Evolutionary conservation across 2,113 vertebrate species (phyloP).

Genomic region (Melanerpes formicivorus): DNA sequence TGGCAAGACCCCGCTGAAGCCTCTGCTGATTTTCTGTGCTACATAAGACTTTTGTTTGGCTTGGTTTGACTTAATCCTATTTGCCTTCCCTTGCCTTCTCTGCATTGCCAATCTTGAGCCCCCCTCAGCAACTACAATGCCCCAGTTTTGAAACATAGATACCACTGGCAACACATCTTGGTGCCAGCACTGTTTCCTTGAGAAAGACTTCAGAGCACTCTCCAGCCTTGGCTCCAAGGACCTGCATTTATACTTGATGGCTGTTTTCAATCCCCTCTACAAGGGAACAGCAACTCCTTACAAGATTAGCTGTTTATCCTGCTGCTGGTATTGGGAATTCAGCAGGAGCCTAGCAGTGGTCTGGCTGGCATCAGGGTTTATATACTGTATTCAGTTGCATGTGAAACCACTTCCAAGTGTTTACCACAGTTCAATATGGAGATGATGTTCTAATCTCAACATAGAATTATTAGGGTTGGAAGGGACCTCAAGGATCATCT

Average conservation of each 20-base stretch:
- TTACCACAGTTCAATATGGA: neutral
- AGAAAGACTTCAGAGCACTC: neutral
- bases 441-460: neutral
- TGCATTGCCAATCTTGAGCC: no score
- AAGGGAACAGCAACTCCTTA: neutral
- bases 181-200: neutral
- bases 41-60: accelerated
- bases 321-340: neutral
- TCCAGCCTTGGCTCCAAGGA: neutral
- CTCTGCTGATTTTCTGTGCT: neutral
- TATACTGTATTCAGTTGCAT: neutral
- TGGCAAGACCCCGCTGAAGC: neutral
- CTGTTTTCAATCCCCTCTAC: neutral
- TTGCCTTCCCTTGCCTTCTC: neutral
- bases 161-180: accelerated
- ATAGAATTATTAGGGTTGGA: no score
- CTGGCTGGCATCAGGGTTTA: neutral
- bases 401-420: neutral
- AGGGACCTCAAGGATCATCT: no score
- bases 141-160: neutral
- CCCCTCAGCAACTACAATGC: neutral
- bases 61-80: neutral
- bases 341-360: neutral
- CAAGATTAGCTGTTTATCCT: neutral
- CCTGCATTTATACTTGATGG: neutral